Conservation (phyloP, 2,797 vertebrate species). For the Arnoldichthys spilopterus region DNA sequence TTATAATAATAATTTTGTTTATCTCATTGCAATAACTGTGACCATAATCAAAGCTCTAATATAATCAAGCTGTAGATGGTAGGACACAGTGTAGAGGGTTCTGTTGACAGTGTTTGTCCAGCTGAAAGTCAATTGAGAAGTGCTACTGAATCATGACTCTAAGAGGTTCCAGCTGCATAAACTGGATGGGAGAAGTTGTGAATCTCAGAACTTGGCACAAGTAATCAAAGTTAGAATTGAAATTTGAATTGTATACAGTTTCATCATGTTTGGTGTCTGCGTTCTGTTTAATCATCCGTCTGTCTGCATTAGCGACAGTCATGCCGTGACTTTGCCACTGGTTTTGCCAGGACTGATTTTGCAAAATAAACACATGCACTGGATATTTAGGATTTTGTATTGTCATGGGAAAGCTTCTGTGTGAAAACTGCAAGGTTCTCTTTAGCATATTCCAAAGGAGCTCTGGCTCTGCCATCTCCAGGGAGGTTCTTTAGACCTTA, state of each 20-base stretch:
- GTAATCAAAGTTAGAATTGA: background rate
- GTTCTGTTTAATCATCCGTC: too few relatives aligned
- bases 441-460: background rate
- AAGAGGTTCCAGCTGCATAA: constrained; percentile 1
- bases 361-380: background rate
- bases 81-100: background rate
- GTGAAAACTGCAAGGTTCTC: background rate
- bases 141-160: background rate
- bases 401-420: background rate
- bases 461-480: background rate
- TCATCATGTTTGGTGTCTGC: background rate
- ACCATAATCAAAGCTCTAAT: background rate
- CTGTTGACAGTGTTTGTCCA: constrained; percentile 25
- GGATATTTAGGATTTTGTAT: background rate
- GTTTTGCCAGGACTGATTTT: background rate
- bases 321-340: background rate
- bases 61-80: background rate
- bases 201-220: background rate
- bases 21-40: too few relatives aligned
- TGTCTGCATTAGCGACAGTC: background rate
- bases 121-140: constrained; percentile 7
- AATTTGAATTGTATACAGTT: background rate
- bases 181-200: background rate
- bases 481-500: constrained; percentile 1
- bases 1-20: too few relatives aligned